Conservation (phyloP, 2,113 vertebrate species). For the Athene cunicularia region DNA sequence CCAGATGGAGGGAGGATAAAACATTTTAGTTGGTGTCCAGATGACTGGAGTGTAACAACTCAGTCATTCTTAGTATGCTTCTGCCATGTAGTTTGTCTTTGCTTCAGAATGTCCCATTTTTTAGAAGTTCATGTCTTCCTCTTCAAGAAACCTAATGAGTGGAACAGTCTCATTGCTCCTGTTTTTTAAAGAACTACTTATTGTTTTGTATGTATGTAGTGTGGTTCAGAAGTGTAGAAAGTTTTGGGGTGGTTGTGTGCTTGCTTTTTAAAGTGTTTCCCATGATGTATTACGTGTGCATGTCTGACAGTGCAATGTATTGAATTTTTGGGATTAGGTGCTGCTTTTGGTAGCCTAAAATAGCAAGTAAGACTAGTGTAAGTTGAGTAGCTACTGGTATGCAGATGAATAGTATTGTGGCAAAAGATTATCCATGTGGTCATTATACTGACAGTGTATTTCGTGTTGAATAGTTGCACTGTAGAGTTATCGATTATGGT, state of each 20-base stretch:
- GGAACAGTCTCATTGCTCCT: background rate
- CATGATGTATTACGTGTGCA: background rate
- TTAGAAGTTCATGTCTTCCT: background rate
- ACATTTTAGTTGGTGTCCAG: background rate
- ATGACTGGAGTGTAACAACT: background rate
- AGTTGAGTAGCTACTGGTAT: conserved; percentile 42
- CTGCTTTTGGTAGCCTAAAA: conserved; percentile 49
- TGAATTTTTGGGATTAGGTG: conserved; percentile 54
- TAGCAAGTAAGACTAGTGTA: conserved; percentile 26
- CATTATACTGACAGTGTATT: background rate
- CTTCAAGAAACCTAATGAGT: background rate
- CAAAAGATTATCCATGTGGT: conserved; percentile 29
- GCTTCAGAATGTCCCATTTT: background rate
- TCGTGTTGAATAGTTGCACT: background rate
- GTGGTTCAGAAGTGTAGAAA: background rate
- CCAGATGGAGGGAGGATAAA: background rate
- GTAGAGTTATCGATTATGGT: background rate
- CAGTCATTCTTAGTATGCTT: background rate
- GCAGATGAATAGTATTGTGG: conserved; percentile 30
- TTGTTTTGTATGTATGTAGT: background rate
- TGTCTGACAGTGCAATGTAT: background rate
- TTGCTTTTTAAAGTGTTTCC: background rate
- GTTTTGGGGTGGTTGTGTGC: background rate
- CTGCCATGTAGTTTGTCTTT: background rate
- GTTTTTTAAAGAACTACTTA: background rate